These are phyloP conservation scores for Frieseomelitta varia DNA, from an alignment of 1,140 invertebrate species.

Conservation along the genomic window DNA sequence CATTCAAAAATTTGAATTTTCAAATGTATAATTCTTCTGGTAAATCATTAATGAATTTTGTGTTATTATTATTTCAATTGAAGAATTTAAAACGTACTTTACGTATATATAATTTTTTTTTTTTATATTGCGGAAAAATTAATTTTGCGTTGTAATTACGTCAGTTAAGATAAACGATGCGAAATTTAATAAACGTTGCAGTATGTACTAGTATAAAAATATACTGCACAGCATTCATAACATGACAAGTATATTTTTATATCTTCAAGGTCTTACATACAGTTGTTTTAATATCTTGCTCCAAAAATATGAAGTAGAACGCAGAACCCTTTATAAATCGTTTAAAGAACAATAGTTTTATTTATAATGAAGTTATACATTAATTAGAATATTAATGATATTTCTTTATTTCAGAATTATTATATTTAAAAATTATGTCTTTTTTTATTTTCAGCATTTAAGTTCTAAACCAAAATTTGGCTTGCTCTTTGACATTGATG, in stretches of 20 bases:
- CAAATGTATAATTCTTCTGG: not conserved
- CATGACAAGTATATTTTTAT: slow-evolving; percentile 53
- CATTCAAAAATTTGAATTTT: slow-evolving; percentile 1
- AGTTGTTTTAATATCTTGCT: slow-evolving; percentile 11
- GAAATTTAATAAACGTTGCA: slow-evolving; percentile 11
- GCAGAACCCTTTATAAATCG: slow-evolving; percentile 1
- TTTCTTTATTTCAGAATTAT: not conserved
- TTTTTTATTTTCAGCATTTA: slow-evolving; percentile 69
- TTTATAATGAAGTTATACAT: not conserved
- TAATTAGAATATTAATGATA: not conserved
- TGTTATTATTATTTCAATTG: slow-evolving; percentile 29
- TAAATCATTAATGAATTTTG: slow-evolving; percentile 1
- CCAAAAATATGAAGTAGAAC: slow-evolving; percentile 33
- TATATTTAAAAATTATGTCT: not conserved
- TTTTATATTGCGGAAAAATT: not conserved
- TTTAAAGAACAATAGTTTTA: not conserved
- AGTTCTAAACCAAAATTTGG: slow-evolving; percentile 83
- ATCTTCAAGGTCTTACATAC: slow-evolving; percentile 27
- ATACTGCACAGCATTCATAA: slow-evolving; percentile 28
- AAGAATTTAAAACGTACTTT: not conserved
- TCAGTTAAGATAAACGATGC: not conserved
- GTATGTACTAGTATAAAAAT: slow-evolving; percentile 49
- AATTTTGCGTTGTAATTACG: not conserved
- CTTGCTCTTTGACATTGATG: slow-evolving; percentile 89
- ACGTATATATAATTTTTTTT: slow-evolving; percentile 2